Percentiles rank a stretch among this genome's conserved stretches.
Conservation (phyloP, 1,140 invertebrate genomes). For the Hycleus phaleratus region DNA sequence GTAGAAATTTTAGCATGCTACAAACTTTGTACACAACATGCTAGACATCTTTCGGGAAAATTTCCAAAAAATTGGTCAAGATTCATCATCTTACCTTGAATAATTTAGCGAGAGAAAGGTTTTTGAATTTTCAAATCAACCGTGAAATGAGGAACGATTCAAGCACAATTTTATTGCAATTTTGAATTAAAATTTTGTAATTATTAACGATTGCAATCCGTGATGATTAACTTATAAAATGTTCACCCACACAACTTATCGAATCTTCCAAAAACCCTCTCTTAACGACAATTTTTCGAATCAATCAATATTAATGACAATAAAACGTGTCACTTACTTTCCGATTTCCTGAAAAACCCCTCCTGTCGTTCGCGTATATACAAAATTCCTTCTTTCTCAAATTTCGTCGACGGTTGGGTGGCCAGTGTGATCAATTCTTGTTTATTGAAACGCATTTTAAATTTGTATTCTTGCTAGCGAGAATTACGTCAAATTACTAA, state of each 20-base stretch:
- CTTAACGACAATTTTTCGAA: background rate
- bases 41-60: too few species aligned
- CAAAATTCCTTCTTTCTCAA: conserved; percentile 87
- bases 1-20: background rate
- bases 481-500: too few species aligned
- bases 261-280: background rate
- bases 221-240: too few species aligned
- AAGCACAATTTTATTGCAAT: background rate
- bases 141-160: too few species aligned
- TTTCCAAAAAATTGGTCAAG: background rate
- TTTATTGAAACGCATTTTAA: conserved; percentile 80
- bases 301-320: background rate
- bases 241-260: too few species aligned
- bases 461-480: too few species aligned
- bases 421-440: conserved; percentile 78
- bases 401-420: conserved; percentile 76
- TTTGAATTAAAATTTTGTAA: background rate
- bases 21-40: too few species aligned
- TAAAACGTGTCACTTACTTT: conserved; percentile 59
- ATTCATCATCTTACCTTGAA: background rate
- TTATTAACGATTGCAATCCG: too few species aligned
- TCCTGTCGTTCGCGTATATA: conserved; percentile 82
- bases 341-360: conserved; percentile 81
- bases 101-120: too few species aligned
- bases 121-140: too few species aligned